phyloP scores from a whole-genome alignment of 2,797 vertebrate genomes.

The Nyctalus aviator region DNA sequence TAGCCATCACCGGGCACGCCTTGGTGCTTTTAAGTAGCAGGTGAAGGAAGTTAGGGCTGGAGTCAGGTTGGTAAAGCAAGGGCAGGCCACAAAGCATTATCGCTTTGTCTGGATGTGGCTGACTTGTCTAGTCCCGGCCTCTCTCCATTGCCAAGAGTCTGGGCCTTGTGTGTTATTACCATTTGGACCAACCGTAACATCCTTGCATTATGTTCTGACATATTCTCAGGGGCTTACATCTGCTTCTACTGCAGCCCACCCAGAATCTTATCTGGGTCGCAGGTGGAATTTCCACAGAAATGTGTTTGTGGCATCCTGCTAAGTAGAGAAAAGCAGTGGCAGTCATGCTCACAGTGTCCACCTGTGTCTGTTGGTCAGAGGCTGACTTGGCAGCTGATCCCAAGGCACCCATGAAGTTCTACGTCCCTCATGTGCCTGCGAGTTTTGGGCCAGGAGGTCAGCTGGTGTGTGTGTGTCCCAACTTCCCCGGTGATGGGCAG shows the following conservation, averaged over 20 bases:
- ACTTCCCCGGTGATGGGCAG: conserved; percentile 86
- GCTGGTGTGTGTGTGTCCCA: conserved; percentile 89
- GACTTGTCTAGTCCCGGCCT: not conserved
- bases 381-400: not conserved
- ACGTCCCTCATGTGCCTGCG: conserved; percentile 87
- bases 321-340: not conserved
- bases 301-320: not conserved
- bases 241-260: not conserved
- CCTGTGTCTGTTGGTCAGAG: conserved; percentile 79
- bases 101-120: not conserved
- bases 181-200: not conserved
- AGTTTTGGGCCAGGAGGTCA: conserved; percentile 94
- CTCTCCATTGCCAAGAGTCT: not conserved
- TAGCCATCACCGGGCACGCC: not conserved
- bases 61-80: not conserved
- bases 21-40: not conserved
- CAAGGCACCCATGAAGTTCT: conserved; percentile 90
- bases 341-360: not conserved
- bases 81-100: not conserved
- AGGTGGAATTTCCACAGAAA: conserved; percentile 24
- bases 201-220: not conserved
- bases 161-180: not conserved
- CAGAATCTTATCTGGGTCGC: not conserved
- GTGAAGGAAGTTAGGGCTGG: not conserved
- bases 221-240: not conserved